These are phyloP conservation scores for Zophobas morio DNA, from an alignment of 1,140 invertebrate genomes.

Conservation along the genomic window DNA sequence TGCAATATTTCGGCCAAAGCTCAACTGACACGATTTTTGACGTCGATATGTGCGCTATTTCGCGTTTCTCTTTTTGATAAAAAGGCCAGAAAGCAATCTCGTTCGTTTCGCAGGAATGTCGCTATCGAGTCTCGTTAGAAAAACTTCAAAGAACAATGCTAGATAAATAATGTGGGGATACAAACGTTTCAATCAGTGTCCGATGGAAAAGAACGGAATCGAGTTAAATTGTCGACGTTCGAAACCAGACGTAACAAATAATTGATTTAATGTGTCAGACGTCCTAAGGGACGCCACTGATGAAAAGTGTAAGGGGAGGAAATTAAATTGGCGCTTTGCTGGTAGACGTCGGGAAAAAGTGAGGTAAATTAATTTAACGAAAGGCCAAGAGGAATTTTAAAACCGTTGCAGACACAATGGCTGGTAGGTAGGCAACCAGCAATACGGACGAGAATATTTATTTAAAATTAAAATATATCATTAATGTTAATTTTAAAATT, in stretches of 20 bases:
- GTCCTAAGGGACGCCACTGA: not conserved
- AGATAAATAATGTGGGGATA: conserved; percentile 26
- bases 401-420: too few relatives aligned
- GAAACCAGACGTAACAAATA: conserved; percentile 17
- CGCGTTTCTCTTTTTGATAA: not conserved
- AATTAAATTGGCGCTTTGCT: conserved; percentile 9
- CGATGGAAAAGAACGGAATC: conserved; percentile 12
- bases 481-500: too few relatives aligned
- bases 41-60: not conserved
- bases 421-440: too few relatives aligned
- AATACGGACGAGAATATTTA: too few relatives aligned
- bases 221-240: conserved; percentile 25
- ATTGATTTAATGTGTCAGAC: conserved; percentile 38
- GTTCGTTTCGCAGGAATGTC: conserved; percentile 2
- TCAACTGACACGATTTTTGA: too few relatives aligned
- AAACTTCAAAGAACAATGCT: conserved; percentile 31
- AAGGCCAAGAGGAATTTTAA: too few relatives aligned
- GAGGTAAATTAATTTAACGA: too few relatives aligned
- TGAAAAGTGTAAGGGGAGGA: conserved; percentile 22
- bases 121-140: not conserved
- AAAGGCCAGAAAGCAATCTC: not conserved
- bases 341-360: not conserved
- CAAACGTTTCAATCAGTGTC: conserved; percentile 30
- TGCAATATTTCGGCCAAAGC: not conserved
- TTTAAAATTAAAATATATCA: too few relatives aligned